phyloP scores from a whole-genome alignment of 2,113 vertebrate genomes.

The Corythaeola cristata region DNA sequence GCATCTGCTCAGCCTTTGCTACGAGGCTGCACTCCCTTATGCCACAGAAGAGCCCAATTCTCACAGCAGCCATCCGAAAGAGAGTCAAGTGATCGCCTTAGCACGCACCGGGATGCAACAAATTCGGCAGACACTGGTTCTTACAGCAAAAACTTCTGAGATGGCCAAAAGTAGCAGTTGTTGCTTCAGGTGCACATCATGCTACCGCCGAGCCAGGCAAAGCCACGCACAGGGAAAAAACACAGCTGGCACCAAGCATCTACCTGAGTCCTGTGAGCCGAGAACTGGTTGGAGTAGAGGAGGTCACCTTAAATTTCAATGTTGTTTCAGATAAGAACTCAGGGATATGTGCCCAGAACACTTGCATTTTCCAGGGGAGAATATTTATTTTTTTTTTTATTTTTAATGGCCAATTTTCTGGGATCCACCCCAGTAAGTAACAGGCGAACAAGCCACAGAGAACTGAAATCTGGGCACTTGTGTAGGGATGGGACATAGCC shows the following conservation, averaged over 20 bases:
- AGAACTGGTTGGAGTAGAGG: background rate
- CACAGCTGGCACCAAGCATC: background rate
- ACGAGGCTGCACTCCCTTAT: background rate
- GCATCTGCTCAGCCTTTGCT: background rate
- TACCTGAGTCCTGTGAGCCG: fast-evolving
- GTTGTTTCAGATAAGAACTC: background rate
- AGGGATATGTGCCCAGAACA: background rate
- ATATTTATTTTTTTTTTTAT: background rate
- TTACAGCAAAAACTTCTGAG: background rate
- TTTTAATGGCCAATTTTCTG: background rate
- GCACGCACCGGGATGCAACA: background rate
- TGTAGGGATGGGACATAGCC: background rate
- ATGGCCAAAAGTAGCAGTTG: background rate
- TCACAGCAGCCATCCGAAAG: background rate
- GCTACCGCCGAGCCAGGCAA: background rate
- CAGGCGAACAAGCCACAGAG: background rate
- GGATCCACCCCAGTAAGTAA: background rate
- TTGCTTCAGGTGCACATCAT: background rate
- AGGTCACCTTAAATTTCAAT: background rate
- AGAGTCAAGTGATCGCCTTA: background rate
- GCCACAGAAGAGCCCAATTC: background rate
- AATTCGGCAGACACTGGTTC: background rate
- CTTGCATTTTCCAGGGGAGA: background rate
- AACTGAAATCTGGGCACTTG: background rate
- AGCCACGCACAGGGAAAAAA: background rate